These are phyloP conservation scores for Tragelaphus scriptus DNA, from an alignment of 2,113 vertebrate species.

Conservation along the genomic window DNA sequence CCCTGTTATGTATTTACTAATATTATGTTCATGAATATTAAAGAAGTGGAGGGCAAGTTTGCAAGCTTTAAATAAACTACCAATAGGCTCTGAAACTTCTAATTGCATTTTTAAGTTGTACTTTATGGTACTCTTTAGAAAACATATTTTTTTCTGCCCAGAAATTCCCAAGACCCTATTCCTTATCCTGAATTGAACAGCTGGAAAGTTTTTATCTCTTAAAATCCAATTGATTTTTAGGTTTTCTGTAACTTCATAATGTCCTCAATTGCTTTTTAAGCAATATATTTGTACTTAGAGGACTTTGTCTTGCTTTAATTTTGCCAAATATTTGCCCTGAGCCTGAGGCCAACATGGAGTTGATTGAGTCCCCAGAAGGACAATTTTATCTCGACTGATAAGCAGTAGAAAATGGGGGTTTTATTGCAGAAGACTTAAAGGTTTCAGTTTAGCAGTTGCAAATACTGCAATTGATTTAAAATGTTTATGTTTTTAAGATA, in stretches of 20 bases:
- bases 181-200: background rate
- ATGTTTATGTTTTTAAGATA: constrained; percentile 9
- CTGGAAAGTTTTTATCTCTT: background rate
- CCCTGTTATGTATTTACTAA: background rate
- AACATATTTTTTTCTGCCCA: background rate
- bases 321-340: constrained; percentile 6
- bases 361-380: background rate
- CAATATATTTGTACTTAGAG: constrained; percentile 18
- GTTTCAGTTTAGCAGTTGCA: background rate
- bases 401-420: constrained; percentile 1
- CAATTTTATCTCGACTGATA: background rate
- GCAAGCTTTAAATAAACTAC: background rate
- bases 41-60: constrained; percentile 2
- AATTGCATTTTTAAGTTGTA: constrained; percentile 9
- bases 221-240: constrained; percentile 44
- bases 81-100: background rate
- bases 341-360: background rate
- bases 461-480: background rate
- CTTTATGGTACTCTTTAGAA: background rate
- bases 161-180: background rate
- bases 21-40: constrained; percentile 30
- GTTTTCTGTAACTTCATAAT: background rate
- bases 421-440: background rate
- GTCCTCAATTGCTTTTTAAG: constrained; percentile 28
- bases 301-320: background rate